Evolutionary conservation across 2,113 vertebrate species (phyloP).

Genomic region (Macquaria ambigua): DNA sequence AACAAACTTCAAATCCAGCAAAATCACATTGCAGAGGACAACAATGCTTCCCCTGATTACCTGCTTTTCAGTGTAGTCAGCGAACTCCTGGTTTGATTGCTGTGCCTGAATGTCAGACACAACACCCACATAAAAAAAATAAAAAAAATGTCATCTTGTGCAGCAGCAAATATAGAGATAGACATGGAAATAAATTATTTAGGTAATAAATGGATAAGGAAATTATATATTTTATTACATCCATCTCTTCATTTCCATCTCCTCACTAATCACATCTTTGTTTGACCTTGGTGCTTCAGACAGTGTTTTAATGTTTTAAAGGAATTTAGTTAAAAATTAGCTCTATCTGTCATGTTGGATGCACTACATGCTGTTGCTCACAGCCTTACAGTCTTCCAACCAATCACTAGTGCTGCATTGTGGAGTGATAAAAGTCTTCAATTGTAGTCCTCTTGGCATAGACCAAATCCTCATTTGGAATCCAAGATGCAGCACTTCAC

Average conservation of each 20-base stretch:
- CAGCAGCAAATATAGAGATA: background rate
- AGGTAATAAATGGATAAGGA: background rate
- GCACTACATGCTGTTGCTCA: slow-evolving; percentile 28
- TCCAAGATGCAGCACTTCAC: slow-evolving; percentile 34
- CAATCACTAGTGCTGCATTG: background rate
- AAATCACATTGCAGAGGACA: slow-evolving; percentile 1
- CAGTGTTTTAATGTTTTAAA: slow-evolving; percentile 35
- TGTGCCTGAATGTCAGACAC: background rate
- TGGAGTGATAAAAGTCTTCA: slow-evolving; percentile 41
- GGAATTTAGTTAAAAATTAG: slow-evolving; percentile 35
- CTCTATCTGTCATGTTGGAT: slow-evolving; percentile 29
- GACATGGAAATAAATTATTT: background rate
- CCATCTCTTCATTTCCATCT: background rate
- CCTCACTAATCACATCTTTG: slow-evolving; percentile 8
- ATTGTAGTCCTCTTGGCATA: slow-evolving; percentile 41
- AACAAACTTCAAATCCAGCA: slow-evolving; percentile 5
- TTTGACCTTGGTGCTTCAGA: slow-evolving; percentile 38
- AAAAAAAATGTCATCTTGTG: background rate
- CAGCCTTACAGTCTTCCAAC: slow-evolving; percentile 15
- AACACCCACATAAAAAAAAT: slow-evolving; percentile 5
- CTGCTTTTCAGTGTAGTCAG: background rate
- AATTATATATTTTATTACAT: background rate
- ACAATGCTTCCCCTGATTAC: slow-evolving; percentile 22
- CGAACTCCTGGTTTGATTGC: slow-evolving; percentile 38
- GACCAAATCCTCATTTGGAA: slow-evolving; percentile 33